These are phyloP conservation scores for Ophioninae sp. DNA, from an alignment of 2,888 invertebrate genomes.

Conservation along the genomic window DNA sequence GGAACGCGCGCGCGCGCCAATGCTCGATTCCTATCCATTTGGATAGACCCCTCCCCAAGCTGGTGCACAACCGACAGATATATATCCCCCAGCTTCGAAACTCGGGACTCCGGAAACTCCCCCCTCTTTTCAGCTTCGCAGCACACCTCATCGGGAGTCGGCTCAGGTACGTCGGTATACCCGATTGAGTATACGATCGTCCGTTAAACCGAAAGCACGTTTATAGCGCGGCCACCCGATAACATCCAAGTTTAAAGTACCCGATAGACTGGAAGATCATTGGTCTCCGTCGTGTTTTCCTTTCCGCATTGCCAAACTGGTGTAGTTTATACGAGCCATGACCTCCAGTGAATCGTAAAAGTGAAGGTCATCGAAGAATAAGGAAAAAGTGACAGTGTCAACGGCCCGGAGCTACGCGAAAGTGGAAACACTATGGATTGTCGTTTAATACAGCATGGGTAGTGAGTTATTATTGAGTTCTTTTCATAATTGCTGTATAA, in stretches of 20 bases:
- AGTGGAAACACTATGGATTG: conserved; percentile 29
- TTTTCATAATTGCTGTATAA: not conserved
- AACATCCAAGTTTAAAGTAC: conserved; percentile 10
- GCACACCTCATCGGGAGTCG: conserved; percentile 28
- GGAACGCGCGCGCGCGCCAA: conserved; percentile 42
- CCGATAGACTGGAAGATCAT: not conserved
- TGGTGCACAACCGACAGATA: conserved; percentile 58
- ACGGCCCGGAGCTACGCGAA: conserved; percentile 20
- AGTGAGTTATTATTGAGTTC: too few relatives aligned
- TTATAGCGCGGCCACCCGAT: conserved; percentile 25
- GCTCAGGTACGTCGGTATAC: conserved; percentile 34
- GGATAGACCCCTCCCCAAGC: conserved; percentile 67
- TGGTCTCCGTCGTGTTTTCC: not conserved
- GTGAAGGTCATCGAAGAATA: not conserved
- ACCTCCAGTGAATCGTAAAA: conserved; percentile 14
- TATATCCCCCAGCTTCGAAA: conserved; percentile 65
- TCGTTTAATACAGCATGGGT: too few relatives aligned
- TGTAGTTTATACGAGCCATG: not conserved
- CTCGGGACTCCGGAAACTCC: conserved; percentile 21
- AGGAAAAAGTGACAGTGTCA: conserved; percentile 9
- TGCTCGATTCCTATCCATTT: conserved; percentile 43
- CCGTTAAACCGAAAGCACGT: conserved; percentile 40
- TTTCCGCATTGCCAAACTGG: not conserved
- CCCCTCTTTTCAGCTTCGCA: conserved; percentile 15
- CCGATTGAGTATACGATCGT: conserved; percentile 50